These are phyloP conservation scores for Oreotrochilus melanogaster DNA, from an alignment of 2,113 vertebrate genomes.

Conservation along the genomic window DNA sequence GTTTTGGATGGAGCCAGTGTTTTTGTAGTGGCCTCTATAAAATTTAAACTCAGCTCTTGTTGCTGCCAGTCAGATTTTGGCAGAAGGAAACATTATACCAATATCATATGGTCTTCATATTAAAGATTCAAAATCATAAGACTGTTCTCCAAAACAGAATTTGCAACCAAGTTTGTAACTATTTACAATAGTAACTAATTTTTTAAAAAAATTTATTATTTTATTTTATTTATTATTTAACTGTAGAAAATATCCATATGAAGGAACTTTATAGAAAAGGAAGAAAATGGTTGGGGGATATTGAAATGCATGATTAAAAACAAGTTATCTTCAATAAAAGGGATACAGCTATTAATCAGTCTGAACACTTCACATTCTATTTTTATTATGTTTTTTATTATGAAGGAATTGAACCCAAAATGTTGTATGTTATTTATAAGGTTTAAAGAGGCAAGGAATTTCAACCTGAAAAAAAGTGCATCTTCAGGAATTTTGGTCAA, in stretches of 20 bases:
- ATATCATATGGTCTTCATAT: neutral
- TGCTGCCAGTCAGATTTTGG: neutral
- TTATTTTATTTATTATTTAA: neutral
- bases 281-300: neutral
- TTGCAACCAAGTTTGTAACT: neutral
- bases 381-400: constrained; percentile 4
- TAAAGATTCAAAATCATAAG: neutral
- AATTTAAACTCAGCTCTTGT: neutral
- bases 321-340: neutral
- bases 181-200: too few species aligned
- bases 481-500: neutral
- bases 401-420: constrained; percentile 21
- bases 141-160: neutral
- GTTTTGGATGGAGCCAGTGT: neutral
- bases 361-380: constrained; percentile 1
- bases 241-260: neutral
- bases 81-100: neutral
- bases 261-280: neutral
- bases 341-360: constrained; percentile 5
- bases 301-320: constrained; percentile 35
- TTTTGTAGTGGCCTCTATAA: neutral
- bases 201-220: neutral
- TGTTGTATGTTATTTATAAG: neutral
- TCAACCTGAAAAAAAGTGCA: neutral
- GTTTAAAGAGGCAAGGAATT: neutral